Conservation (phyloP, 2,797 vertebrate species). For the Pteropus rufus region DNA sequence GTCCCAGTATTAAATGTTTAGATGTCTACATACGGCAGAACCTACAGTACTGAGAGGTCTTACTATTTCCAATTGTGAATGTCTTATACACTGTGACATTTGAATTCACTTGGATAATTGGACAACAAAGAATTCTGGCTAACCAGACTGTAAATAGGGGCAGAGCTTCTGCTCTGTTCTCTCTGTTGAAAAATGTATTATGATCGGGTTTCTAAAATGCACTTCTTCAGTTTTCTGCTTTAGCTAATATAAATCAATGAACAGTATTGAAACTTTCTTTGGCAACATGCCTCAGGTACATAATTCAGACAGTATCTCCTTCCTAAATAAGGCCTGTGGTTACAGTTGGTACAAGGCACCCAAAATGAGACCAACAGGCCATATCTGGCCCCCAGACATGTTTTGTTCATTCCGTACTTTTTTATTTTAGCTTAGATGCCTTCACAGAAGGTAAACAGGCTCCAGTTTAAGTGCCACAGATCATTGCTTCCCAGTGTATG, state of each 20-base stretch:
- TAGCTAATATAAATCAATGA: background rate
- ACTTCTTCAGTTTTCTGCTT: slow-evolving; percentile 13
- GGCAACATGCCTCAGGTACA: background rate
- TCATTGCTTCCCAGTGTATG: background rate
- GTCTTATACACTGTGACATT: background rate
- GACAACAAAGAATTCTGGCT: background rate
- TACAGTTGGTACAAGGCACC: background rate
- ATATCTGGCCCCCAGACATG: background rate
- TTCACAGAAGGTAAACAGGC: background rate
- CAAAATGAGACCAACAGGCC: background rate
- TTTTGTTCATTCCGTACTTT: background rate
- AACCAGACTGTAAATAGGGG: background rate
- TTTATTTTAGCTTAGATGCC: background rate
- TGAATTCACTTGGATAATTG: background rate
- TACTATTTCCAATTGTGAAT: background rate
- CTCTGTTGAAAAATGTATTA: slow-evolving; percentile 6
- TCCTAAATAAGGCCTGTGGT: background rate
- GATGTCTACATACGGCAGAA: background rate
- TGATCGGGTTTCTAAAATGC: slow-evolving; percentile 9
- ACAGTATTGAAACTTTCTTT: background rate
- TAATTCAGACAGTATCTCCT: background rate
- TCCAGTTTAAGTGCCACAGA: background rate
- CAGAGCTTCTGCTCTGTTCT: background rate
- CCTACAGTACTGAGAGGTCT: background rate
- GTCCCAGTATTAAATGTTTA: background rate